These are phyloP conservation scores for Sinohyriopsis cumingii DNA, from an alignment of 2,888 invertebrate species.

Conservation along the genomic window DNA sequence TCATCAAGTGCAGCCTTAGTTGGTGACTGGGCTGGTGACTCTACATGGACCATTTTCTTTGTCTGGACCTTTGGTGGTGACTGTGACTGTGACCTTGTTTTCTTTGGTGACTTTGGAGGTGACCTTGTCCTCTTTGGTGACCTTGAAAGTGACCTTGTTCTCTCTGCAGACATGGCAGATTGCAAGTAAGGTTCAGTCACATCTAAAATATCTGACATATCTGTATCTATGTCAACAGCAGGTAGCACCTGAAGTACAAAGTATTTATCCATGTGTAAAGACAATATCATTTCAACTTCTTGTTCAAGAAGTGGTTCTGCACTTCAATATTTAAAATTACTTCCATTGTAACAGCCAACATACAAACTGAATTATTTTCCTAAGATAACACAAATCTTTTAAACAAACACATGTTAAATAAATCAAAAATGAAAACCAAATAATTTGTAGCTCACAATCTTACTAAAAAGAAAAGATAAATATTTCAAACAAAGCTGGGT, in stretches of 20 bases:
- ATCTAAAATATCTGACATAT: constrained; percentile 51
- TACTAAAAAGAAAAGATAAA: too few species aligned
- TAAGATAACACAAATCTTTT: too few species aligned
- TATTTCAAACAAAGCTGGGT: too few species aligned
- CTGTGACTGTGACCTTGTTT: constrained; percentile 11
- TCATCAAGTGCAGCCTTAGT: constrained; percentile 12
- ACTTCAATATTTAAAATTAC: too few species aligned
- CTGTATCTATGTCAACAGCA: constrained; percentile 60
- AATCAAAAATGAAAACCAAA: too few species aligned
- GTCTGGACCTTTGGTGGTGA: constrained; percentile 26
- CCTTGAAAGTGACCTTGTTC: too few species aligned
- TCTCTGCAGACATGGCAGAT: constrained; percentile 2
- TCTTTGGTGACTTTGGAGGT: constrained; percentile 5
- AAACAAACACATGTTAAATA: too few species aligned
- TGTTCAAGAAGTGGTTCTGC: too few species aligned
- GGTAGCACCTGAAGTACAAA: constrained; percentile 49
- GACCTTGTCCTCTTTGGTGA: too few species aligned
- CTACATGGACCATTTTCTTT: constrained; percentile 39
- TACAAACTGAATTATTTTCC: too few species aligned
- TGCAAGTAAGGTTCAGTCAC: constrained; percentile 23
- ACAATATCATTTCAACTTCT: neutral
- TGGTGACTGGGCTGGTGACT: constrained; percentile 29
- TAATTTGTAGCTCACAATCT: too few species aligned
- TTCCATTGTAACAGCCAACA: too few species aligned
- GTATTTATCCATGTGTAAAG: neutral